Base-by-base conservation (phyloP, 2,797 vertebrate genomes). In the Phoxinus dragarum region DNA sequence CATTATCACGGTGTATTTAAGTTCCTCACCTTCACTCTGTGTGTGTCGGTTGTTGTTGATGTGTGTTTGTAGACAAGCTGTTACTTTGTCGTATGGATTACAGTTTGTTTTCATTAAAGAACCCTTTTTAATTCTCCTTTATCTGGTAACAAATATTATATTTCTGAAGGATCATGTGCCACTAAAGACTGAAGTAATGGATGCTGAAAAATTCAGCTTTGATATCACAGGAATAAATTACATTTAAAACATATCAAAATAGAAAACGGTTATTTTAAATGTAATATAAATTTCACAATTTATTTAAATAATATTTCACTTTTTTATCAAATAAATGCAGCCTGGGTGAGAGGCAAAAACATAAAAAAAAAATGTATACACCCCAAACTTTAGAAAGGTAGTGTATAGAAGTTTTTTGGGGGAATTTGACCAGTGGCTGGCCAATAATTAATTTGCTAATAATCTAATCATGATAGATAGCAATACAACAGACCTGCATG, bases 401-500 rank as follows among this genome's bases (percentile, higher is more conserved):
- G 36, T 40, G 54, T 59, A 6, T 10, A 27, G 7, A 59, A 0
- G 38, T 77, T 61, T 77, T 16, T 42, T 3, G 4, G 1, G 2
- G 2, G 27, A 27, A 27, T 27, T 27, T 27, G 47, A 31, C 34
- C 10, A 91, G 88, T 87, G 82, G 79, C 82, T 85, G 66, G 76
- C 94, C 88, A 94, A 94, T 95, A 89, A 94, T 93, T 93, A 75
- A 95, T 83, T 1, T 77, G 23, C 92, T 90, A 93, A 71, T 93
- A 92, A 93, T 95, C 89, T 91, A 94, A 94, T 94, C 91, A 94
- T 92, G 92, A 88, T 21, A 64, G 93, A 91, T 90, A 87, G 92
- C 93, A 94, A 94, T 91, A 91, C 89, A 86, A 86, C 88, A 92
- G 89, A 91, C 89, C 92, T 92, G 92, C 91, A 93, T 89, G 93